These are phyloP conservation scores for Epiperipatus broadwayi DNA, from an alignment of 2,888 invertebrate species.

Conservation along the genomic window DNA sequence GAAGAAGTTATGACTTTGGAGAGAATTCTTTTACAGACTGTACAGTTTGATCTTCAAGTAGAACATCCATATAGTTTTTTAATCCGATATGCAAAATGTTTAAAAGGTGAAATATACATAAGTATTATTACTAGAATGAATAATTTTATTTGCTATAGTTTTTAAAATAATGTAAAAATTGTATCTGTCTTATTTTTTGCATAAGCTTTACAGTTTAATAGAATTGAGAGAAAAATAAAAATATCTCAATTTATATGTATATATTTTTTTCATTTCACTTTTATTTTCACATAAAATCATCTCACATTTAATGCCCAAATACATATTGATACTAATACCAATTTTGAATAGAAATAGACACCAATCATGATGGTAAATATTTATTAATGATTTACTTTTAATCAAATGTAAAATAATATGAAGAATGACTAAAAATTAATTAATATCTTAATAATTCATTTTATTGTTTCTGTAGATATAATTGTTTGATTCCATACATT, in stretches of 20 bases:
- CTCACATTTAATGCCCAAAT: no score
- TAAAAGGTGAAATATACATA: slow-evolving; percentile 51
- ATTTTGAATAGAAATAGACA: no score
- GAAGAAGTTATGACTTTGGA: slow-evolving; percentile 79
- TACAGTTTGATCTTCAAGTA: slow-evolving; percentile 93
- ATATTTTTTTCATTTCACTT: background rate
- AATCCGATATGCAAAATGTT: slow-evolving; percentile 75
- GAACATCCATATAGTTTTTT: slow-evolving; percentile 91
- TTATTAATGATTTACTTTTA: no score
- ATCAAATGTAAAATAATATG: no score
- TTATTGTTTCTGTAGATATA: no score
- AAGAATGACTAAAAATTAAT: no score
- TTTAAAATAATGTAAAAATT: background rate
- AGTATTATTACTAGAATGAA: no score
- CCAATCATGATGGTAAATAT: no score
- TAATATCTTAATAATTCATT: no score
- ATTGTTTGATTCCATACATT: no score
- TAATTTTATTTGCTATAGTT: background rate
- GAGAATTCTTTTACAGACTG: slow-evolving; percentile 82
- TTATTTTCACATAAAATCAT: no score
- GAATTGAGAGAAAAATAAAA: background rate
- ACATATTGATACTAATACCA: no score
- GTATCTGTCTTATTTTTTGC: background rate
- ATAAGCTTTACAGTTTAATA: slow-evolving; percentile 7
- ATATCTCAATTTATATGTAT: background rate